Conservation (phyloP, 2,888 invertebrate species). For the Mythimna pallens region DNA sequence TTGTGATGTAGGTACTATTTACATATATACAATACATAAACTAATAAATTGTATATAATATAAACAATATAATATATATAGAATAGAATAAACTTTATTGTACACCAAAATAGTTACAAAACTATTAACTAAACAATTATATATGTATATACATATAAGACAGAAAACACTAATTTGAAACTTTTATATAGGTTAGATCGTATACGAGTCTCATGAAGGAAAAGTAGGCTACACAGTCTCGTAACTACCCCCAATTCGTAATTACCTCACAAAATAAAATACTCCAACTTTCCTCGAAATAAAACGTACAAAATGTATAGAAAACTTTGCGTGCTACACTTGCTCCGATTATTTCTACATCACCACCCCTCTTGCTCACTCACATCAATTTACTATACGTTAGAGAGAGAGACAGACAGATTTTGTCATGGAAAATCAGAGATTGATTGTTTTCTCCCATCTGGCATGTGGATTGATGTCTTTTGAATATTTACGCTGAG, state of each 20-base stretch:
- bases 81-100: too few relatives aligned
- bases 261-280: constrained; percentile 53
- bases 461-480: constrained; percentile 72
- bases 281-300: constrained; percentile 18
- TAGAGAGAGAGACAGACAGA: constrained; percentile 62
- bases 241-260: constrained; percentile 26
- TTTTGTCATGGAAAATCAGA: constrained; percentile 70
- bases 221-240: constrained; percentile 10
- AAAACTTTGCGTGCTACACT: constrained; percentile 46
- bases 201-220: not conserved
- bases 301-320: constrained; percentile 33
- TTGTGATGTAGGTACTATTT: too few relatives aligned
- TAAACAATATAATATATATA: too few relatives aligned
- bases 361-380: constrained; percentile 58
- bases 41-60: too few relatives aligned
- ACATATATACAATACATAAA: too few relatives aligned
- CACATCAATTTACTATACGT: constrained; percentile 30
- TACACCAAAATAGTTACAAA: too few relatives aligned
- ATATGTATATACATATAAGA: too few relatives aligned
- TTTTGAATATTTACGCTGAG: constrained; percentile 70
- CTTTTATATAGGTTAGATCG: not conserved
- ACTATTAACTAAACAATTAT: too few relatives aligned
- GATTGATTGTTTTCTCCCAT: constrained; percentile 75
- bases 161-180: too few relatives aligned
- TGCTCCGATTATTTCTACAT: constrained; percentile 68